Base-by-base conservation (phyloP, 2,888 invertebrate species). In the Eurytoma californica region DNA sequence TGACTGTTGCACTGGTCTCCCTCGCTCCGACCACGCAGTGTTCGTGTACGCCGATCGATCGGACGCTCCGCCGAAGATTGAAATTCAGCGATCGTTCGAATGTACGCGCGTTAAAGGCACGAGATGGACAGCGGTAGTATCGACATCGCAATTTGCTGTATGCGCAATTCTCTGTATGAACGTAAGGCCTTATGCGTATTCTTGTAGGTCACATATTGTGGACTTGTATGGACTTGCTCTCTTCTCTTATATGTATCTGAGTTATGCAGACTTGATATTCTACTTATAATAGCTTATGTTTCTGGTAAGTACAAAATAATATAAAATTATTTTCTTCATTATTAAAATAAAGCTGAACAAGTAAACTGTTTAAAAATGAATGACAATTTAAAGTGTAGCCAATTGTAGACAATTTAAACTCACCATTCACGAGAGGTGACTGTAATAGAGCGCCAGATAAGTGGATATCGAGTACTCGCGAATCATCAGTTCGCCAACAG, bases 91-190 rank as follows among this genome's bases (percentile, higher is more conserved):
- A 30, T 63, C 51, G 51, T 13, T 28, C 9, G 39, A 39, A 9
- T 39, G 9, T 39, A 9, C 51, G 49, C 53, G 30, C 16, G 55
- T 49, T n/a, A 55, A 12, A 51, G 28, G 28, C 55, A 28, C 18
- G n/a, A 18, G 30, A 39, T 39, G 39, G 16, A 3, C 7, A 5
- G 49, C 12, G 20, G 18, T 13, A 49, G 3, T 69, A 77, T 77
- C 77, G 66, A 51, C 72, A 20, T 58, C 53, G 60, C 65, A 72
- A 68, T 68, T 75, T 75, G 68, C 75, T 55, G 24, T 51, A 51
- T 67, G 67, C 51, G 74, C 74, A 20, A 58, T 47, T 73, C 58
- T 66, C 57, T 7, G 65, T 65, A 55, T 28, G 60, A 16, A 16
- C 16, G 28, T 3, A 13, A 20, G 60, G 28, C 39, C 39, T 39